Evolutionary conservation across 2,113 vertebrate species (phyloP).

Genomic region (Myotis davidii): DNA sequence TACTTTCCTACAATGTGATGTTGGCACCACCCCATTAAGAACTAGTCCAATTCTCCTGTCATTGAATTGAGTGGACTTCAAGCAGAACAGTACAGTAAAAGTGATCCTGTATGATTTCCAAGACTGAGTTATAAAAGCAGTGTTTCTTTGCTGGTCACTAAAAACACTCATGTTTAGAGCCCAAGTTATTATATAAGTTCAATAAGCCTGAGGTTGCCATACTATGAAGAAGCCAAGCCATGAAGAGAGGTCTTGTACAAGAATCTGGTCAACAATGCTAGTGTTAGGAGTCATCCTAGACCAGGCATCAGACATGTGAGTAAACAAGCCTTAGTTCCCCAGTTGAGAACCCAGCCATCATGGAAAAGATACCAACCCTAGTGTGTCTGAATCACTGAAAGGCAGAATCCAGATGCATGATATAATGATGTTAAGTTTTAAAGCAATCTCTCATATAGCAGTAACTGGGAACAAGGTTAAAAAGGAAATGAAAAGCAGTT

Average conservation of each 20-base stretch:
- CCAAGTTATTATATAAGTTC: not conserved
- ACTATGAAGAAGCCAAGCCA: not conserved
- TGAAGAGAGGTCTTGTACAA: not conserved
- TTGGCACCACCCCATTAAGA: not conserved
- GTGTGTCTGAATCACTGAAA: not conserved
- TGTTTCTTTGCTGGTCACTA: not conserved
- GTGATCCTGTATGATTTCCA: not conserved
- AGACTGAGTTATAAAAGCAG: not conserved
- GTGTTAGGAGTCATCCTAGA: not conserved
- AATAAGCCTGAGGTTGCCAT: not conserved
- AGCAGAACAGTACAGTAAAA: not conserved
- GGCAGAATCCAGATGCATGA: not conserved
- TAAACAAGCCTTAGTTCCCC: not conserved
- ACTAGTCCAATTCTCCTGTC: not conserved
- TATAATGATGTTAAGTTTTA: not conserved
- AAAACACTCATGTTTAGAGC: not conserved
- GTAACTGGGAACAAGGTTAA: not conserved
- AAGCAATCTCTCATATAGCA: not conserved
- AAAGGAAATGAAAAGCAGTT: not conserved
- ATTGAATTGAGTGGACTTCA: not conserved
- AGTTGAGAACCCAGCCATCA: not conserved
- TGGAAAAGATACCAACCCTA: not conserved
- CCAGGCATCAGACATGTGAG: not conserved
- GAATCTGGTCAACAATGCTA: not conserved
- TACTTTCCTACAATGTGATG: not conserved